Evolutionary conservation across 1,140 invertebrate genomes (phyloP).

Genomic region (Oedothorax gibbosus): DNA sequence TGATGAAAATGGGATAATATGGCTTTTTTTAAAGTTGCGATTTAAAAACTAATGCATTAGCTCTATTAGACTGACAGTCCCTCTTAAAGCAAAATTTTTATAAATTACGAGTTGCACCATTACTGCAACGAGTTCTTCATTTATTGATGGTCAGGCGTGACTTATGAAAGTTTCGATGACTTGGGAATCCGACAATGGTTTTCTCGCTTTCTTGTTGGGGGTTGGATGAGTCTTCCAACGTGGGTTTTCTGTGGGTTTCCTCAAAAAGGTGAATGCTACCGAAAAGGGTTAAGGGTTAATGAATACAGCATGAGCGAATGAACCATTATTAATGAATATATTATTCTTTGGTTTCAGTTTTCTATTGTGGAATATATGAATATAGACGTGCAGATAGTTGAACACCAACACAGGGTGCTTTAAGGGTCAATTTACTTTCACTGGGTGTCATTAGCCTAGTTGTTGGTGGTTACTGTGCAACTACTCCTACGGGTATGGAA

Average conservation of each 20-base stretch:
- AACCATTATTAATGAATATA: conserved; percentile 31
- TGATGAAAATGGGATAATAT: too few relatives aligned
- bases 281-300: conserved; percentile 15
- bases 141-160: conserved; percentile 47
- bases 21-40: too few relatives aligned
- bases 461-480: conserved; percentile 11
- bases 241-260: conserved; percentile 7
- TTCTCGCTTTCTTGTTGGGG: neutral
- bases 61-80: too few relatives aligned
- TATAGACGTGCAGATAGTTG: neutral
- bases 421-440: conserved; percentile 30
- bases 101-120: neutral
- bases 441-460: conserved; percentile 28
- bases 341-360: conserved; percentile 21
- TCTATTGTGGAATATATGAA: neutral
- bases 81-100: too few relatives aligned
- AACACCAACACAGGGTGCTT: conserved; percentile 1
- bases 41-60: too few relatives aligned
- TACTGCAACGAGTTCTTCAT: neutral
- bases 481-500: neutral
- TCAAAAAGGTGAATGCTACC: conserved; percentile 15
- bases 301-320: conserved; percentile 9
- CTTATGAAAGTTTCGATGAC: conserved; percentile 47
- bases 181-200: conserved; percentile 15
- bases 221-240: neutral